Conservation (phyloP, 2,797 vertebrate species). For the Mycteria americana region DNA sequence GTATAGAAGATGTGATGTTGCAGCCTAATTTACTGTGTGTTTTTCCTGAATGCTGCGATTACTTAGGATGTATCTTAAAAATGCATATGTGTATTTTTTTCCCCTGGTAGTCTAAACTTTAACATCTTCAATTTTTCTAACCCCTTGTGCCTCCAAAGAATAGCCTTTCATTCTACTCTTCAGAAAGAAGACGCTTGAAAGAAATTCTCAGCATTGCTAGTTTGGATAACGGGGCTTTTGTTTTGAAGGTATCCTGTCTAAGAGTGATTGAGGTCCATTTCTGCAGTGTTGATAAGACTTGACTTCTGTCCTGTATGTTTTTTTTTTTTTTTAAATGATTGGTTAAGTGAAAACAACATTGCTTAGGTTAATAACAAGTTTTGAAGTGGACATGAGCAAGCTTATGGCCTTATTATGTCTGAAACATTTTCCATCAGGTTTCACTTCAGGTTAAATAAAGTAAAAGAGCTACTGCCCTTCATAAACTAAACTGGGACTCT, state of each 20-base stretch:
- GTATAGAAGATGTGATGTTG: background rate
- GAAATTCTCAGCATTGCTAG: background rate
- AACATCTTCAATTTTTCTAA: background rate
- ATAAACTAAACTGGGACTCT: background rate
- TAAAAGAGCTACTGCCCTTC: background rate
- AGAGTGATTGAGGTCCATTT: background rate
- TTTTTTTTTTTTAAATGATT: background rate
- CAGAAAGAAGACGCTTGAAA: background rate
- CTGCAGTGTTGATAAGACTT: background rate
- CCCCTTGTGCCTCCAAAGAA: background rate
- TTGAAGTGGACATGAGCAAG: background rate
- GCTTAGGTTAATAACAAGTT: background rate
- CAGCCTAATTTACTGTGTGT: background rate
- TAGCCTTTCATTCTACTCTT: background rate
- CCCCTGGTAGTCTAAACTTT: background rate
- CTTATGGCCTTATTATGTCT: conserved; percentile 59
- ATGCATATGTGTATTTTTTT: background rate
- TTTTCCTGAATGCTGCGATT: background rate
- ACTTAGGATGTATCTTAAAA: background rate
- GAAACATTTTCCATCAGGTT: conserved; percentile 48
- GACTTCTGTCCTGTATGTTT: background rate
- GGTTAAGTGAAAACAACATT: background rate
- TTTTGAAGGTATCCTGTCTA: background rate
- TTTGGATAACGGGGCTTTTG: background rate
- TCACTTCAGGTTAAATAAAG: conserved; percentile 28